These are phyloP conservation scores for Tethea ocularis DNA, from an alignment of 2,888 invertebrate species.

Conservation along the genomic window DNA sequence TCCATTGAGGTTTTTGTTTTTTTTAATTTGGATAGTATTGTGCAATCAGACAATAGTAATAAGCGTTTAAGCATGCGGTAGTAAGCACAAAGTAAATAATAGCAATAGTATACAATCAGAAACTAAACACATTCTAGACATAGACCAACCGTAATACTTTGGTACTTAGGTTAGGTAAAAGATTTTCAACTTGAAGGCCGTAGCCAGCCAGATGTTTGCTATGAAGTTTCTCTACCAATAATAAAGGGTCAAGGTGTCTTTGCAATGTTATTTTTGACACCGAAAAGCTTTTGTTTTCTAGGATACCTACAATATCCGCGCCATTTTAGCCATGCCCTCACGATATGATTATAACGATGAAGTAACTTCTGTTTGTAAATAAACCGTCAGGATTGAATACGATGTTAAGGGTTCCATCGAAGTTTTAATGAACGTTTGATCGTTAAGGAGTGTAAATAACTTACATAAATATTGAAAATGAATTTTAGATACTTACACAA, in stretches of 20 bases:
- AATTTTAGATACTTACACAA: conserved; percentile 1
- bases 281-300: not conserved
- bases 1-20: no score
- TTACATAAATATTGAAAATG: not conserved
- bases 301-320: conserved; percentile 7
- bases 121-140: no score
- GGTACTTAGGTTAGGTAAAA: no score
- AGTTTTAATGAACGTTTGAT: conserved; percentile 63
- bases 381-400: conserved; percentile 52
- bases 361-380: conserved; percentile 32
- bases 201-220: no score
- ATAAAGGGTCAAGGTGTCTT: not conserved
- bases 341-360: conserved; percentile 27
- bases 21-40: no score
- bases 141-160: no score
- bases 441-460: conserved; percentile 24
- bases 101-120: no score
- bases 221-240: no score
- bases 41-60: no score
- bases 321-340: conserved; percentile 30
- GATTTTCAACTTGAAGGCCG: no score
- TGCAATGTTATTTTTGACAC: not conserved
- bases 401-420: conserved; percentile 46
- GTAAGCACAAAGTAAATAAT: no score
- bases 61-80: no score